A percentile compares a stretch with the other conserved stretches of the same genome.
Conservation (phyloP, 2,113 vertebrate species). For the Haemorhous mexicanus region DNA sequence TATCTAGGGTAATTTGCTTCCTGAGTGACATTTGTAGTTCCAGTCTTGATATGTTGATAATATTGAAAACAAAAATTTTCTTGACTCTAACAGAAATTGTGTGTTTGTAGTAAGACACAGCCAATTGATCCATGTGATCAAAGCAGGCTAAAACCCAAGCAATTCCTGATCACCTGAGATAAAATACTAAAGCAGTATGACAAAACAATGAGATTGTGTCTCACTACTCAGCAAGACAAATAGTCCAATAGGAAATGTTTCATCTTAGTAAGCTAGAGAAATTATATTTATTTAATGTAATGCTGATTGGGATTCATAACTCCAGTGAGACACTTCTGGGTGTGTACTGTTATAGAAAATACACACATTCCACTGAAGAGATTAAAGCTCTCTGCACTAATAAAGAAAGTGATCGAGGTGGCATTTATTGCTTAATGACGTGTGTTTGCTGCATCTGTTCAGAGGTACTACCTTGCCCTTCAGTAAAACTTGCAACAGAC, state of each 20-base stretch:
- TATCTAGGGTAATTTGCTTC: not conserved
- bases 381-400: not conserved
- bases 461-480: not conserved
- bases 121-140: not conserved
- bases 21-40: not conserved
- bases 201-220: not conserved
- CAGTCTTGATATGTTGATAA: not conserved
- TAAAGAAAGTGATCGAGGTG: not conserved
- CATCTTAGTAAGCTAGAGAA: not conserved
- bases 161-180: not conserved
- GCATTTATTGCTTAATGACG: not conserved
- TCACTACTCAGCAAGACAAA: not conserved
- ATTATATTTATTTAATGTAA: not conserved
- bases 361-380: not conserved
- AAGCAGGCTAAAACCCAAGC: not conserved
- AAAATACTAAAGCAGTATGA: not conserved
- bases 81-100: not conserved
- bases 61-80: not conserved
- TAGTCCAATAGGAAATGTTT: not conserved
- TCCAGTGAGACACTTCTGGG: slow-evolving; percentile 2
- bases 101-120: not conserved
- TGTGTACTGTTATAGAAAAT: not conserved
- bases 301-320: not conserved
- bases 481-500: not conserved
- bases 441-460: not conserved